phyloP scores from a whole-genome alignment of 2,888 invertebrate species.

The Luperina testacea region DNA sequence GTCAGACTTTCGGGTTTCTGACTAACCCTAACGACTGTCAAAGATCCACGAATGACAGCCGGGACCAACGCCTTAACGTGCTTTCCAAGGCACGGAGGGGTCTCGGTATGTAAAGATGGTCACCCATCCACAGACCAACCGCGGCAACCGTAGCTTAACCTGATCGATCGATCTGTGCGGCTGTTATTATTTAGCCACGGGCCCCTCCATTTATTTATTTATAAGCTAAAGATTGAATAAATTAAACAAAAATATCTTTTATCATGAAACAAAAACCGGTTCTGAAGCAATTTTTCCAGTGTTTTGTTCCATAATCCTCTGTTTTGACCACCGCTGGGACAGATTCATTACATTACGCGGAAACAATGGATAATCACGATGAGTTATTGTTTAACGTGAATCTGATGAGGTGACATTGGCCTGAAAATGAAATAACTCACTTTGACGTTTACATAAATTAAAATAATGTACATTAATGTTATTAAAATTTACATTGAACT shows the following conservation, averaged over 20 bases:
- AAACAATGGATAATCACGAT: conserved; percentile 57
- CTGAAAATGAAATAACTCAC: conserved; percentile 53
- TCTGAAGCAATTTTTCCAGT: conserved; percentile 24
- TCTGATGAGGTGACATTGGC: conserved; percentile 55
- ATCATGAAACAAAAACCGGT: background rate
- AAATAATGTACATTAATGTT: conserved; percentile 59
- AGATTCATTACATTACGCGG: conserved; percentile 47
- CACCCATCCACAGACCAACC: too few species aligned
- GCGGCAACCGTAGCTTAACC: too few species aligned
- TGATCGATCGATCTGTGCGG: too few species aligned
- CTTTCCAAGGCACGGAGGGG: too few species aligned
- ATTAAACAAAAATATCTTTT: conserved; percentile 1
- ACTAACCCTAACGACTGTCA: too few species aligned
- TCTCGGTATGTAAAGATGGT: too few species aligned
- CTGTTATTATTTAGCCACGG: too few species aligned
- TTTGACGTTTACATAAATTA: conserved; percentile 62
- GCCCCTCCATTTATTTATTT: background rate
- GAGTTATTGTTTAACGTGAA: conserved; percentile 56
- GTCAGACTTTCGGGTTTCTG: too few species aligned
- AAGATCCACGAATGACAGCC: too few species aligned
- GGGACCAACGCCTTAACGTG: too few species aligned
- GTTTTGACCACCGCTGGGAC: conserved; percentile 51
- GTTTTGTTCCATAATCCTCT: conserved; percentile 26
- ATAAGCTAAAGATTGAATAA: background rate
- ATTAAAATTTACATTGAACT: conserved; percentile 64